Evolutionary conservation across 1,140 invertebrate genomes (phyloP), one percentile per base, ranked within the genome.

Genomic region (Pectinophora gossypiella): DNA sequence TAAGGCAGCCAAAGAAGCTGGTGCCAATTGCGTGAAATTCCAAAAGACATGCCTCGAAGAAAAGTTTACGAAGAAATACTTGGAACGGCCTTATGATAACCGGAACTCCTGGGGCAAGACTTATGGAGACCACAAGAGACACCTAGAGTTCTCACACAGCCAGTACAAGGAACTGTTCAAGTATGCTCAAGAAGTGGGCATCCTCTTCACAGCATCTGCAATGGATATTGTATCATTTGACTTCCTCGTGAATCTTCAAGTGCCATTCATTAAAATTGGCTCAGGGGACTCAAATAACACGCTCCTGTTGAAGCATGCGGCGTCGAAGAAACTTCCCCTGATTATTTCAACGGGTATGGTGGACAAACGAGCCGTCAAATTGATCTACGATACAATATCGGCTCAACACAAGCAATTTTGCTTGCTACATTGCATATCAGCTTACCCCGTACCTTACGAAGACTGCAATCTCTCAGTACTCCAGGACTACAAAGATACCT

Each of bases 21-120:
- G 93, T 2, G 94, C 91, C n/a, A 91, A 94, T 73, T 95, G 94
- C 77, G 94, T 95, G 0, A 96, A 96, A 86, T 95, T 96, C 71
- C 94, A 95, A 88, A 95, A 95, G 77, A 93, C 92, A 1, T 88
- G 90, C 76, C 71, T 95, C 16, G 59, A 72, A 13, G 89, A 91
- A 55, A 94, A 95, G 84, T 96, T 95, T 68, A 95, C 91, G n/a
- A 76, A 85, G 61, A 79, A 84, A 57, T 93, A 92, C 20, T 75
- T 95, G 22, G 69, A 89, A 16, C 79, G 89, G 15, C 84, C 90
- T 0, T 95, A 95, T 66, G 56, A 80, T 5, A 89, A 88, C 53
- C 60, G 72, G n/a, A 91, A 95, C 78, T 93, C 94, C 4, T 95
- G 92, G 90, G 94, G 94, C 0, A 71, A 76, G 49, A 96, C 94